Conservation (phyloP, 2,888 invertebrate genomes). For the Pycnomerus fuliginosus region DNA sequence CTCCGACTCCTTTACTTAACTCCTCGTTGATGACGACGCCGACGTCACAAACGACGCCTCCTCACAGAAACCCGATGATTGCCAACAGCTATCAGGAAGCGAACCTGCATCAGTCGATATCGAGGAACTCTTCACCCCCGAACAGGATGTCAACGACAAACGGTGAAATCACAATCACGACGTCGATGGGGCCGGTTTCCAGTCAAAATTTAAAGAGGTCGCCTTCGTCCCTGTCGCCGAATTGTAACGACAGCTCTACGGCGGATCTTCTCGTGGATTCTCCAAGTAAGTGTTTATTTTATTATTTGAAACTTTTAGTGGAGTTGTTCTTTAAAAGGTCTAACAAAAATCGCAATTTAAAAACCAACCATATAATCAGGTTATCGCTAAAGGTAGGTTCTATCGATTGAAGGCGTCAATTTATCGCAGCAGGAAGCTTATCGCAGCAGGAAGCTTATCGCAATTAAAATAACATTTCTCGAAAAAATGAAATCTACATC, state of each 20-base stretch:
- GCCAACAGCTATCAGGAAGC: conserved; percentile 41
- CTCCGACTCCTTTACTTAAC: conserved; percentile 39
- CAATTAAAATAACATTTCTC: too few species aligned
- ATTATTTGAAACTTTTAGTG: too few species aligned
- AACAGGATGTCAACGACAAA: conserved; percentile 71
- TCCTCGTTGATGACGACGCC: conserved; percentile 39
- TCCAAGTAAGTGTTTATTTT: conserved; percentile 69
- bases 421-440: too few species aligned
- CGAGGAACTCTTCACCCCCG: conserved; percentile 45
- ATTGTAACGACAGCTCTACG: conserved; percentile 63
- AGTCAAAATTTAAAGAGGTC: conserved; percentile 61
- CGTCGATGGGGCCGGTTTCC: conserved; percentile 64
- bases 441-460: too few species aligned
- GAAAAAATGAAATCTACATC: too few species aligned
- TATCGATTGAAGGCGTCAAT: too few species aligned
- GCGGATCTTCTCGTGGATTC: conserved; percentile 77
- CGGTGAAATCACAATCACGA: conserved; percentile 81
- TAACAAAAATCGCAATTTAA: too few species aligned
- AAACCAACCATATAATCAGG: too few species aligned
- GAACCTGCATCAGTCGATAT: conserved; percentile 38
- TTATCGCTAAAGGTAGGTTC: too few species aligned
- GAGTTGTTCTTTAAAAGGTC: too few species aligned
- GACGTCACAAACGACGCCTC: conserved; percentile 2
- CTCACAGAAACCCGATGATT: conserved; percentile 49
- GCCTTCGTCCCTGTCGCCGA: conserved; percentile 64